Evolutionary conservation across 2,113 vertebrate genomes (phyloP), one percentile per base, ranked within the genome.

Genomic region (Cariama cristata): DNA sequence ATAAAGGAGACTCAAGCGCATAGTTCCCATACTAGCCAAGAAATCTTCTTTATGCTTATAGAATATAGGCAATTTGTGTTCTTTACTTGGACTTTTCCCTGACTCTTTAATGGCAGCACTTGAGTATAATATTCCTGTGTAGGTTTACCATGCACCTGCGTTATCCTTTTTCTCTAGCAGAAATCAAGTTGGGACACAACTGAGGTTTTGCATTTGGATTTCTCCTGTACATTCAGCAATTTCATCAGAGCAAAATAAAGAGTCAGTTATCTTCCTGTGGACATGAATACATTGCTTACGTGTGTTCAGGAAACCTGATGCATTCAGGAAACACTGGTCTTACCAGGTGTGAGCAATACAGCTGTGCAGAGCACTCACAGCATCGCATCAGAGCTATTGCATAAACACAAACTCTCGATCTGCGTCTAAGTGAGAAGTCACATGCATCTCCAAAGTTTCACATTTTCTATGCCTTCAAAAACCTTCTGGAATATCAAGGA

Each of bases 251-350:
- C 9, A 42, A 93, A 91, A 50, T 47, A 63, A 90, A 77, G 50
- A 87, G 23, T 14, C 14, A 30, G 52, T 33, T 85, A 87, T 85
- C 69, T 71, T 94, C 45, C 49, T 60, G 33, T 68, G 35, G 24
- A 49, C 38, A 17, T 67, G 42, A 69, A 88, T 66, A 7, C n/a
- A n/a, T 69, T 79, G 30, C 4, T 74, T 73, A 49, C 0, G 2
- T 77, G 60, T 79, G 62, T 40, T 94, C 66, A 80, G 83, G 80
- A 91, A 91, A 91, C 47, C 44, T 75, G 64, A 64, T 28, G 40
- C 42, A 47, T 86, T 94, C 76, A 81, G 83, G 86, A 94, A 93
- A 93, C 93, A 79, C 91, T 81, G 86, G 52, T 84, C 86, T 81
- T 77, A 80, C 68, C 26, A 71, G 86, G 50, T 84, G 60, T 95